Base-by-base conservation (phyloP, 2,797 vertebrate genomes). In the Spatula clypeata region DNA sequence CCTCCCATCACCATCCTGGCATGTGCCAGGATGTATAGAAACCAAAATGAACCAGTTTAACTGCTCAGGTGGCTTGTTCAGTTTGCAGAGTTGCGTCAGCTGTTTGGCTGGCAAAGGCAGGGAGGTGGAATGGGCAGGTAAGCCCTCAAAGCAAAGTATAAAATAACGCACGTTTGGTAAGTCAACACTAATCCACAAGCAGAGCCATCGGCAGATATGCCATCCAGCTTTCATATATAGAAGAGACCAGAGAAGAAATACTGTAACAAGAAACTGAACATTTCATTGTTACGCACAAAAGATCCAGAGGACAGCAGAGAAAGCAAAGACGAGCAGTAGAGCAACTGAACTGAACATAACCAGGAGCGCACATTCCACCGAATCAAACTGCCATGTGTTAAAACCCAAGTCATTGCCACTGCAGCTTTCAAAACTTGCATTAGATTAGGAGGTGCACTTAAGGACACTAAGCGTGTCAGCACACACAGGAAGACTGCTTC, bases 31-130 rank as follows among this genome's bases (percentile, higher is more conserved):
- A 94, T 53, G 76, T 64, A 72, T 8, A 84, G 82, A 86, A 86
- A 38, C 40, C 21, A 54, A 84, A 96, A 79, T 8, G 31, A 96
- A 91, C 95, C 87, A 57, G 94, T 91, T 93, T 75, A 88, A 76
- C 91, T 79, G 79, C 89, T 86, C 76, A 32, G 70, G 62, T 70
- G 76, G 66, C 85, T 84, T 83, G n/a, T n/a, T 36, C 80, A 80
- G 79, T 67, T 81, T 90, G 73, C 91, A 70, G 65, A 86, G 87
- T 81, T 94, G 51, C 79, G 73, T 90, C 62, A 96, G 65, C 34
- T 88, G 42, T 47, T 85, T n/a, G 55, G 42, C 36, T 70, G 60
- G 10, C 58, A 49, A 79, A 80, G 76, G 32, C 72, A 16, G 19
- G 34, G 36, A 72, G 23, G 40, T 27, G 38, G 61, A 89, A 92